Evolutionary conservation across 2,888 invertebrate genomes (phyloP).

Genomic region (Iselma pallidipennis): DNA sequence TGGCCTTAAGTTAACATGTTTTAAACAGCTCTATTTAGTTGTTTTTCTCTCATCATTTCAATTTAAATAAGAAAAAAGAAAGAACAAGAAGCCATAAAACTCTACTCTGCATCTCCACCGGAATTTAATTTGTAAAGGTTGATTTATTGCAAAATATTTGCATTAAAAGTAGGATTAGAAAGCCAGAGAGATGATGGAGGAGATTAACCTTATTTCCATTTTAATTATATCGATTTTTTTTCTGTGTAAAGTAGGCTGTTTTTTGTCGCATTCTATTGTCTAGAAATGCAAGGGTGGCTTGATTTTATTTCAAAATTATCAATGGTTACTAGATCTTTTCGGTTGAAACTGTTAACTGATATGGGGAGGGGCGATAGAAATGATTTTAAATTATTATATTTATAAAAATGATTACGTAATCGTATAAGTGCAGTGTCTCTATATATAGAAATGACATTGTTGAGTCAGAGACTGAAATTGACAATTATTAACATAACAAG

Average conservation of each 20-base stretch:
- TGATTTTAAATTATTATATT: slow-evolving; percentile 3
- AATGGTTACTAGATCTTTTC: background rate
- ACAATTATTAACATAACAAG: slow-evolving; percentile 30
- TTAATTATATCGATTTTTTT: background rate
- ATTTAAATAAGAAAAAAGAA: too few relatives aligned
- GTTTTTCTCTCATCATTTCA: background rate
- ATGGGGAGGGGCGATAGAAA: too few relatives aligned
- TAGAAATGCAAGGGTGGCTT: background rate
- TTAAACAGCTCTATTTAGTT: background rate
- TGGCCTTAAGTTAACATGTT: background rate
- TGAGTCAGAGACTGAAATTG: slow-evolving; percentile 30
- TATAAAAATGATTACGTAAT: slow-evolving; percentile 35
- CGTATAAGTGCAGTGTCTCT: slow-evolving; percentile 33
- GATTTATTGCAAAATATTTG: too few relatives aligned
- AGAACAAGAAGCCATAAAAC: too few relatives aligned
- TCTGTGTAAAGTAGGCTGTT: background rate
- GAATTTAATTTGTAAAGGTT: too few relatives aligned
- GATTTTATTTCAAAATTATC: background rate
- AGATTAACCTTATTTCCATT: too few relatives aligned
- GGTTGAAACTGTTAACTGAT: background rate
- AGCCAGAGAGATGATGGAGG: background rate
- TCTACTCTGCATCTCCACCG: background rate
- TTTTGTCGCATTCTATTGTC: background rate
- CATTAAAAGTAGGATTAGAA: background rate
- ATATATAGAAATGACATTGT: slow-evolving; percentile 46